Conservation (phyloP, 2,113 vertebrate species). For the Lathamus discolor region DNA sequence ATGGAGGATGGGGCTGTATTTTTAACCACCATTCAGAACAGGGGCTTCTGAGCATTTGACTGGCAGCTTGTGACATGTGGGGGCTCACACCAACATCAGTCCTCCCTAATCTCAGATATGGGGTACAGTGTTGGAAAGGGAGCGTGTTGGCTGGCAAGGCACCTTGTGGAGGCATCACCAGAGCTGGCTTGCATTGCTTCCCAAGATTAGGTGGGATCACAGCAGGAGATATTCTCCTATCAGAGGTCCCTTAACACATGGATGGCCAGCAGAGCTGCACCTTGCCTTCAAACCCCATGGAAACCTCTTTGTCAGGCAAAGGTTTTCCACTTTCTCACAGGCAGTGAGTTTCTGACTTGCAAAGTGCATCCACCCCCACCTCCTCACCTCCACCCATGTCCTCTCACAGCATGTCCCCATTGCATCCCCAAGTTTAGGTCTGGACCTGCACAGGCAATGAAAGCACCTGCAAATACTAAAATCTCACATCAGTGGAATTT, state of each 20-base stretch:
- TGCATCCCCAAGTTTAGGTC: neutral
- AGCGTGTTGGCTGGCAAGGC: neutral
- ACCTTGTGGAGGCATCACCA: neutral
- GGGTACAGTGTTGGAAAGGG: neutral
- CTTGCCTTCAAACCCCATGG: neutral
- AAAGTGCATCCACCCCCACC: neutral
- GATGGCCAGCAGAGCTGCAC: neutral
- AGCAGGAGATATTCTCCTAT: neutral
- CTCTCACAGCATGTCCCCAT: neutral
- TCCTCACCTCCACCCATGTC: neutral
- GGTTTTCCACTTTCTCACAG: neutral
- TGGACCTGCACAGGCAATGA: neutral
- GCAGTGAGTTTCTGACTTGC: neutral
- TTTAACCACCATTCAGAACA: neutral
- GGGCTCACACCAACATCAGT: neutral
- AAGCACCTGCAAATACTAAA: neutral
- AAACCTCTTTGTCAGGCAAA: neutral
- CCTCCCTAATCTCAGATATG: neutral
- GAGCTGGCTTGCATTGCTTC: neutral
- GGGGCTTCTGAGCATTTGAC: neutral
- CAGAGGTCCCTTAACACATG: rapidly evolving
- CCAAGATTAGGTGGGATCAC: neutral
- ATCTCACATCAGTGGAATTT: neutral
- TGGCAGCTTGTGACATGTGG: neutral
- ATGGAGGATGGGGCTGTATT: neutral